Conservation (phyloP, 1,140 invertebrate genomes). For the Listronotus oregonensis region DNA sequence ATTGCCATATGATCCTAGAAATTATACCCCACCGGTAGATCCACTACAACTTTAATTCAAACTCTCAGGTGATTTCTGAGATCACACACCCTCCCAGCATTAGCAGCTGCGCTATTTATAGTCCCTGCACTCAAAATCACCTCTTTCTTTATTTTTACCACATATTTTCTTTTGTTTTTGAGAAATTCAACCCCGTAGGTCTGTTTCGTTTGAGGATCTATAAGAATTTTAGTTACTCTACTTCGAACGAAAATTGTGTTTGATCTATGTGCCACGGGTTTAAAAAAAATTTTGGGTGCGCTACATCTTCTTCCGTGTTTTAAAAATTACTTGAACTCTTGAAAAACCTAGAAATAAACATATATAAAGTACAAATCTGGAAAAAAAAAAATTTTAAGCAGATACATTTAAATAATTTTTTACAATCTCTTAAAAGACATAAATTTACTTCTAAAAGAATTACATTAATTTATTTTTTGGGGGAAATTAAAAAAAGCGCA, state of each 20-base stretch:
- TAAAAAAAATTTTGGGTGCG: conserved; percentile 70
- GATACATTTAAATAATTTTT: no score
- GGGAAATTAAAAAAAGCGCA: no score
- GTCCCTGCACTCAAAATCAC: conserved; percentile 85
- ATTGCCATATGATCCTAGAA: conserved; percentile 88
- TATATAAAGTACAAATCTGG: no score
- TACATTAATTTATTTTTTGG: no score
- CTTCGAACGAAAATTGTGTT: conserved; percentile 75
- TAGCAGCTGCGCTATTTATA: conserved; percentile 87
- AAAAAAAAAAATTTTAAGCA: no score
- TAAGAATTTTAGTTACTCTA: conserved; percentile 69
- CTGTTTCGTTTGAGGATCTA: conserved; percentile 64
- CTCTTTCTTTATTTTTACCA: conserved; percentile 79
- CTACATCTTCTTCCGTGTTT: conserved; percentile 71
- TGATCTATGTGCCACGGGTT: conserved; percentile 62
- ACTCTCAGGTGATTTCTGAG: conserved; percentile 72
- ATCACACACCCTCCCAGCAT: conserved; percentile 92
- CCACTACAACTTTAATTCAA: conserved; percentile 71
- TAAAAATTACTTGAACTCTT: conserved; percentile 68
- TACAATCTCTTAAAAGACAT: no score
- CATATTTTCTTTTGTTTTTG: conserved; percentile 69
- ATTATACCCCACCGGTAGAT: conserved; percentile 80
- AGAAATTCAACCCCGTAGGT: conserved; percentile 75
- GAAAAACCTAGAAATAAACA: conserved; percentile 43
- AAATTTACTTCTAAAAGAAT: no score